Evolutionary conservation across 2,797 vertebrate genomes (phyloP).

Genomic region (Neosilurus mollespiculum): DNA sequence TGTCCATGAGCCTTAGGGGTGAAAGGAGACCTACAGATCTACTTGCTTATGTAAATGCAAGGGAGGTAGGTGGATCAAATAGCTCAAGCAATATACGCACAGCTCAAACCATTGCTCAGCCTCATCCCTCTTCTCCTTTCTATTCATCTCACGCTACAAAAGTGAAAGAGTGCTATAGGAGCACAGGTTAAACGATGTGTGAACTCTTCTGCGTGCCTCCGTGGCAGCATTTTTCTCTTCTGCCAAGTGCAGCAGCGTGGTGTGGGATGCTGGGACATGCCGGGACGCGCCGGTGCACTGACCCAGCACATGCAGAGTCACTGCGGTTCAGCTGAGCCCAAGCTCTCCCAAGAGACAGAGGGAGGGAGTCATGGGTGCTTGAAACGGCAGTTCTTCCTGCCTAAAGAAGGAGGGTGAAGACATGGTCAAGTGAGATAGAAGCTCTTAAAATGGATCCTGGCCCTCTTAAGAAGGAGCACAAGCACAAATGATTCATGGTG

Average conservation of each 20-base stretch:
- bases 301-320: constrained; percentile 37
- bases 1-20: constrained; percentile 19
- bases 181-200: constrained; percentile 64
- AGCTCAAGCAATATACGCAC: constrained; percentile 4
- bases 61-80: neutral
- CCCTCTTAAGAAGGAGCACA: constrained; percentile 45
- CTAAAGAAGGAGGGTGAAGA: constrained; percentile 27
- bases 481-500: constrained; percentile 36
- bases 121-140: neutral
- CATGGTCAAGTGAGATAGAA: constrained; percentile 40
- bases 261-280: constrained; percentile 59
- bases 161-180: constrained; percentile 52
- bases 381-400: constrained; percentile 33
- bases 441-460: constrained; percentile 43
- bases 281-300: constrained; percentile 41
- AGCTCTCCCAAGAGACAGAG: constrained; percentile 20
- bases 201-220: constrained; percentile 61
- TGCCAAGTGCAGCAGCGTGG: constrained; percentile 64
- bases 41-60: constrained; percentile 29
- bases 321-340: constrained; percentile 27
- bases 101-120: neutral
- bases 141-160: constrained; percentile 15
- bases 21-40: constrained; percentile 14
- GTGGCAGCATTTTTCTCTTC: constrained; percentile 48
- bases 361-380: neutral